Base-by-base conservation (phyloP, 1,140 invertebrate genomes). In the Coptotermes formosanus region DNA sequence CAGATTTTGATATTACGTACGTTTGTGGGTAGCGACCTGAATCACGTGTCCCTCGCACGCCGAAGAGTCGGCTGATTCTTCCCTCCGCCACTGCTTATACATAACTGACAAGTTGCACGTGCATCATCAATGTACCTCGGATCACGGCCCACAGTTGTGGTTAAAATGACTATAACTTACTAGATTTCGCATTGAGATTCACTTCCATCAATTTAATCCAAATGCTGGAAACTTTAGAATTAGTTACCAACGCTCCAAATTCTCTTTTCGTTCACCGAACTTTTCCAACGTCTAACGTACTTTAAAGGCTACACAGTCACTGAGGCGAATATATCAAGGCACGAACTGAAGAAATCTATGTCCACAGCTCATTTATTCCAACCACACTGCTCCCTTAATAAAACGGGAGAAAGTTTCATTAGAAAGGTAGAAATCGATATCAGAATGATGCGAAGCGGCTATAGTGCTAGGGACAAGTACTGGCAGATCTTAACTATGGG, bases 381-480 rank as follows among this genome's bases (percentile, higher is more conserved):
- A 48, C n/a, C 9, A 19, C 83, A 23, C 32, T 38, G 82, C 43
- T 25, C 82, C 44, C 55, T 84, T 84, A 84, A 84, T 84, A 84
- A 84, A 84, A 84, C 83, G 32, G 64, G 64, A 84, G 83, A 59
- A 84, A 84, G 48, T 84, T 84, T 84, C 83, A 84, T 84, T 84
- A 84, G 83, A 84, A 59, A 8, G 83, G 83, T 84, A 48, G 83
- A 84, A 84, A 84, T 84, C 83, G 83, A 84, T 84, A 48, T 48
- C 7, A 23, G 83, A 84, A 59, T 52, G 83, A 84, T 84, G 32
- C 45, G 25, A 30, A 75, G 64, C 25, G 14, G 64, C 64, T 55
- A 55, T 25, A 30, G 64, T 30, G 64, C 8, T 30, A 12, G 64
- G n/a, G 16, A 75, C n/a, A 55, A 75, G 64, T 75, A 75, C 4